Evolutionary conservation across 1,140 invertebrate species (phyloP).

Genomic region (Drosophila grimshawi): DNA sequence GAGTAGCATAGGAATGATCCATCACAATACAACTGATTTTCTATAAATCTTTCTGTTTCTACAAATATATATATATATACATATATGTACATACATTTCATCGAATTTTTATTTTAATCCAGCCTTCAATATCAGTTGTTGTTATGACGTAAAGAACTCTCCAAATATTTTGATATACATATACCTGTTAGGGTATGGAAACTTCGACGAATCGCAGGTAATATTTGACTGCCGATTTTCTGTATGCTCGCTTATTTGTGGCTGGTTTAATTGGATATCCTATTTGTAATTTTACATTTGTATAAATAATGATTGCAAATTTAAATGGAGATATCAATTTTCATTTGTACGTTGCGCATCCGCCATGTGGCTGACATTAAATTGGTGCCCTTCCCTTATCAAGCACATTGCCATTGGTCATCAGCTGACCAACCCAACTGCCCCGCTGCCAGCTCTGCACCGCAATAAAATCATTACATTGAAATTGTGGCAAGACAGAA

Average conservation of each 20-base stretch:
- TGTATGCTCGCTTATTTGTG: not conserved
- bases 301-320: constrained; percentile 7
- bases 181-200: no score
- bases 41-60: no score
- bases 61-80: no score
- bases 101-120: no score
- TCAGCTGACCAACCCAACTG: not conserved
- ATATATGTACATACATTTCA: no score
- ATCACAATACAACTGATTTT: no score
- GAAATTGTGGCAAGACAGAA: not conserved
- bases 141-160: no score
- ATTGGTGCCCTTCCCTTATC: constrained; percentile 1
- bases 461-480: constrained; percentile 32
- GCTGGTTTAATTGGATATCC: not conserved
- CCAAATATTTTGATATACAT: no score
- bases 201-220: no score
- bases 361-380: constrained; percentile 17
- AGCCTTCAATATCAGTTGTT: no score
- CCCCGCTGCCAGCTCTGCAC: not conserved
- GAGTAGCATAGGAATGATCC: no score
- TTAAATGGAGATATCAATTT: not conserved
- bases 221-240: not conserved
- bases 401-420: constrained; percentile 34
- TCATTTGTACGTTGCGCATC: constrained; percentile 13
- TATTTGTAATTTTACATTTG: not conserved